Evolutionary conservation across 2,888 invertebrate species (phyloP).

Genomic region (Andrena haemorrhoa): DNA sequence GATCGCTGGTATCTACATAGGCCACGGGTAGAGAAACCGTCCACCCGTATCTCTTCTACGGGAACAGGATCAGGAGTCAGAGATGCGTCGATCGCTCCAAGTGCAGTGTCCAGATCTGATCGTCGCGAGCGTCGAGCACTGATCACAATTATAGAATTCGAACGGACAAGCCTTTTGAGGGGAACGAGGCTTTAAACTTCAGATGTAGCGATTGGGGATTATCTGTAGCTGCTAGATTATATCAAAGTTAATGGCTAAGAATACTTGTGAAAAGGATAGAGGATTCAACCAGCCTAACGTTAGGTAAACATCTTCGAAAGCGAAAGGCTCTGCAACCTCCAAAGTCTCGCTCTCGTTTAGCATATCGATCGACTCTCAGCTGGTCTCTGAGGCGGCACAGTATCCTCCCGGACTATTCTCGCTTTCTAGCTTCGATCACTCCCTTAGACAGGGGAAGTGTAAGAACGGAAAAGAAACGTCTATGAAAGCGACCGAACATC

Average conservation of each 20-base stretch:
- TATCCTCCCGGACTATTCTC: conserved; percentile 34
- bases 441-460: conserved; percentile 9
- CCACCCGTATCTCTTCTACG: not conserved
- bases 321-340: not conserved
- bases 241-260: too few species aligned
- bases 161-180: not conserved
- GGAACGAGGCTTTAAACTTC: too few species aligned
- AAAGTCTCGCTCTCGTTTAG: conserved; percentile 27
- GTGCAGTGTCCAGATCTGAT: not conserved
- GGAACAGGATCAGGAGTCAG: not conserved
- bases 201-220: too few species aligned
- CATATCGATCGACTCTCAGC: conserved; percentile 35
- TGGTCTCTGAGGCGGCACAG: conserved; percentile 18
- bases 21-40: conserved; percentile 59
- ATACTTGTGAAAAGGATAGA: too few species aligned
- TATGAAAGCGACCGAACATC: conserved; percentile 23
- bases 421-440: not conserved
- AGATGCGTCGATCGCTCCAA: not conserved
- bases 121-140: not conserved
- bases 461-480: conserved; percentile 24
- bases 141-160: not conserved
- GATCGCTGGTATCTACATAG: conserved; percentile 67
- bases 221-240: too few species aligned
- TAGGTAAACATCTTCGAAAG: too few species aligned
- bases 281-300: too few species aligned